These are phyloP conservation scores for Nephrotoma appendiculata DNA, from an alignment of 2,888 invertebrate species.

Conservation along the genomic window DNA sequence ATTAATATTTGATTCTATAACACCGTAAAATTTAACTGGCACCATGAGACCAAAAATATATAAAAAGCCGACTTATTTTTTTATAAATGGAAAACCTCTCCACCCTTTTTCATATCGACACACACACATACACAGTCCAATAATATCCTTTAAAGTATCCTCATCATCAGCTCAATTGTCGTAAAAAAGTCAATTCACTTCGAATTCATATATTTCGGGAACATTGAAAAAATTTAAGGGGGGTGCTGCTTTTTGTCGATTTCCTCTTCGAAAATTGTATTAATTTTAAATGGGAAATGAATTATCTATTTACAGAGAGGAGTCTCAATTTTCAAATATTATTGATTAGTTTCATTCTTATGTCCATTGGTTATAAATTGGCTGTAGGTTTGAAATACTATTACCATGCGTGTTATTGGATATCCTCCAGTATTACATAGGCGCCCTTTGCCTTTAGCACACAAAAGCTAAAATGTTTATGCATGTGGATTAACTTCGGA, in stretches of 20 bases:
- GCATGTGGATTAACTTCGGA: too few relatives aligned
- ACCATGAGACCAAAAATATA: not conserved
- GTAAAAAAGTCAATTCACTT: not conserved
- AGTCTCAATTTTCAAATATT: not conserved
- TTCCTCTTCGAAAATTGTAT: not conserved
- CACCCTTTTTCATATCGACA: not conserved
- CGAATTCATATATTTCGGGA: not conserved
- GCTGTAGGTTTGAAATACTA: too few relatives aligned
- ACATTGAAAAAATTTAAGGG: not conserved
- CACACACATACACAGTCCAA: not conserved
- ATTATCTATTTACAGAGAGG: not conserved
- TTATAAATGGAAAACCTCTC: not conserved
- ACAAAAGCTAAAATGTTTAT: too few relatives aligned
- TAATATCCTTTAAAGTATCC: not conserved
- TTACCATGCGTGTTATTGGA: too few relatives aligned
- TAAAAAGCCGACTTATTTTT: not conserved
- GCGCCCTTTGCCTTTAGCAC: too few relatives aligned
- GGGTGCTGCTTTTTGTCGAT: not conserved
- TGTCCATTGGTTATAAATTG: not conserved
- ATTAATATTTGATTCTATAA: not conserved
- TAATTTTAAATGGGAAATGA: not conserved
- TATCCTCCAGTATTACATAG: too few relatives aligned
- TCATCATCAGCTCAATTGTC: not conserved
- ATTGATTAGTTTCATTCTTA: not conserved
- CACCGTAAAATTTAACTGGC: not conserved